Conservation (phyloP, 2,113 vertebrate species). For the Hemichromis elongatus region DNA sequence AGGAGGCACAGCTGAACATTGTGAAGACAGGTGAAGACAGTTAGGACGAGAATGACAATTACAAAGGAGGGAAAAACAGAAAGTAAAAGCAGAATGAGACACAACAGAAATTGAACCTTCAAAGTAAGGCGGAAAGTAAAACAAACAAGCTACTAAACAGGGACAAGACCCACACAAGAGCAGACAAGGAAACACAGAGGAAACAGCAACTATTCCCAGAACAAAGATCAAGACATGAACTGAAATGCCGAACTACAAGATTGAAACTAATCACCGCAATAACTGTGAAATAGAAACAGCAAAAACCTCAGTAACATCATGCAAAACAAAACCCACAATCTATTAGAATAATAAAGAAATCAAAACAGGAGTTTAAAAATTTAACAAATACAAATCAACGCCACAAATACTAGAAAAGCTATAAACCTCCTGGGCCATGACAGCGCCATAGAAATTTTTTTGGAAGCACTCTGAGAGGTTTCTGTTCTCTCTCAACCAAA, state of each 20-base stretch:
- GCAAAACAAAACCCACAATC: not conserved
- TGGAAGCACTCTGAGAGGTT: not conserved
- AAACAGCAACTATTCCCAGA: not conserved
- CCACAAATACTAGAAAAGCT: not conserved
- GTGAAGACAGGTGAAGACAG: not conserved
- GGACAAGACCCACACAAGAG: not conserved
- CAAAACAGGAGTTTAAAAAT: not conserved
- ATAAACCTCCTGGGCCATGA: not conserved
- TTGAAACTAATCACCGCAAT: not conserved
- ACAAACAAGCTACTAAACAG: not conserved
- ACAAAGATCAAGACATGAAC: not conserved
- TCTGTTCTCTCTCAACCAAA: slow-evolving; percentile 15
- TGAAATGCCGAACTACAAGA: not conserved
- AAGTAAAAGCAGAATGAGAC: not conserved
- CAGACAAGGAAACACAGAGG: not conserved
- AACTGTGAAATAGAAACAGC: not conserved
- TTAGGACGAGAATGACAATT: not conserved
- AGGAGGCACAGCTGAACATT: not conserved
- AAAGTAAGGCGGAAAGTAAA: not conserved
- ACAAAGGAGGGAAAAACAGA: not conserved
- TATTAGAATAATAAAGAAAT: not conserved
- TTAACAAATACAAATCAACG: not conserved
- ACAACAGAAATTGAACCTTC: not conserved
- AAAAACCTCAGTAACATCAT: not conserved
- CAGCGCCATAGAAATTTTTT: not conserved